phyloP scores from a whole-genome alignment of 2,113 vertebrate species.

The Myiopsitta monachus region DNA sequence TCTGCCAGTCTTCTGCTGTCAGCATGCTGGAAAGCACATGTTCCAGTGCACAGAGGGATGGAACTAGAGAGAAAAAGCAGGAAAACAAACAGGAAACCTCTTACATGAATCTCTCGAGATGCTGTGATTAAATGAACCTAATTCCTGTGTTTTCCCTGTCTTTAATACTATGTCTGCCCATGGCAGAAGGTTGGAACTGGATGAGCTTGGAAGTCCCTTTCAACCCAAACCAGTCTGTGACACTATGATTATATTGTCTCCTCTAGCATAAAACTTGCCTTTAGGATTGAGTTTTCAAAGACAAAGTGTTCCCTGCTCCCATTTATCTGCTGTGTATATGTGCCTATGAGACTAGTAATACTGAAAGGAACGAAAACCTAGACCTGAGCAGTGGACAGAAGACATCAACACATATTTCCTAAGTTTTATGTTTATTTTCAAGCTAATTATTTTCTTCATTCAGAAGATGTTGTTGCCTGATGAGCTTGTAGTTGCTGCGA shows the following conservation, averaged over 20 bases:
- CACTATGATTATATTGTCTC: neutral
- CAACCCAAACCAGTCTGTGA: neutral
- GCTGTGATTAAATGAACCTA: neutral
- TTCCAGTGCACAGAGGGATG: neutral
- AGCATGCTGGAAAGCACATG: neutral
- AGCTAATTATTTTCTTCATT: conserved; percentile 74
- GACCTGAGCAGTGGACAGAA: neutral
- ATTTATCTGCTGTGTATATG: neutral
- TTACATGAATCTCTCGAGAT: no score
- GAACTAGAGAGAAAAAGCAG: neutral
- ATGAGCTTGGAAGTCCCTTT: neutral
- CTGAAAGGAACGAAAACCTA: neutral
- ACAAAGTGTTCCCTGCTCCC: neutral
- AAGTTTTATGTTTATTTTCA: conserved; percentile 25
- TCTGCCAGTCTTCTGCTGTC: neutral
- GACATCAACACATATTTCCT: neutral
- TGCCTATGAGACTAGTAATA: neutral
- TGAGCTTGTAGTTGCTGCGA: conserved; percentile 63
- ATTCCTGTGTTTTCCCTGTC: neutral
- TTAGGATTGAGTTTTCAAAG: neutral
- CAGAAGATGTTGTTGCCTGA: conserved; percentile 73
- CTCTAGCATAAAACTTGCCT: neutral
- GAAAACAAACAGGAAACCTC: neutral
- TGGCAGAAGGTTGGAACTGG: neutral
- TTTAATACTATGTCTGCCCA: neutral